Conservation (phyloP, 92 coral and sea anemone species). For the Muricea muricata region DNA sequence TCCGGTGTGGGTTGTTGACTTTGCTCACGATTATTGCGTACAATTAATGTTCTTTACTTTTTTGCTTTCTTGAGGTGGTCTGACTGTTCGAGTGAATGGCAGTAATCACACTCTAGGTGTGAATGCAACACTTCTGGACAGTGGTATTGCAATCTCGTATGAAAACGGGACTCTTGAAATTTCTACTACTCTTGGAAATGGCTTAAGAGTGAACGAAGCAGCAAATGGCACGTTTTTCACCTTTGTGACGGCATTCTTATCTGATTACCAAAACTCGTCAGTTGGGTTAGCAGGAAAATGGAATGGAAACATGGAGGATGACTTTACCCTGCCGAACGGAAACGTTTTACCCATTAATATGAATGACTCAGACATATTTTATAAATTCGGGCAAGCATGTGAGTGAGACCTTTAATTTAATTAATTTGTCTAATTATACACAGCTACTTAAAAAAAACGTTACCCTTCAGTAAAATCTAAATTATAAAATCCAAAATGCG, state of each 20-base stretch:
- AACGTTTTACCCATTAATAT: conserved; percentile 49
- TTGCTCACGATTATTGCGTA: no score
- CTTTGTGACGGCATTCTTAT: conserved; percentile 37
- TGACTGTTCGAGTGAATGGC: background rate
- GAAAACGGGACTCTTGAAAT: background rate
- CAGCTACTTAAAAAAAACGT: no score
- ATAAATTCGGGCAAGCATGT: conserved; percentile 62
- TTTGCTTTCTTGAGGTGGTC: background rate
- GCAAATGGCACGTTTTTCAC: conserved; percentile 44
- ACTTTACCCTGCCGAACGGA: no score
- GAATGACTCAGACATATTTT: conserved; percentile 54
- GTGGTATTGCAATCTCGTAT: background rate
- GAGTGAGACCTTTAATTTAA: no score
- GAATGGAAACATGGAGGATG: no score
- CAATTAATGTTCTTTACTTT: no score
- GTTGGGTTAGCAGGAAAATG: no score
- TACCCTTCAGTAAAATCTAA: no score
- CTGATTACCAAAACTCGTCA: conserved; percentile 57
- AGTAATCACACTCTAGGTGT: background rate
- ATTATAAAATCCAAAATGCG: no score
- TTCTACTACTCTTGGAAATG: conserved; percentile 31
- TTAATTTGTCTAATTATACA: no score
- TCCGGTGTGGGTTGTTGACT: no score
- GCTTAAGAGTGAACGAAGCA: conserved; percentile 30
- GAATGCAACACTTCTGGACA: background rate